These are phyloP conservation scores for Eugnorisma glareosa DNA, from an alignment of 2,888 invertebrate species.

Conservation along the genomic window DNA sequence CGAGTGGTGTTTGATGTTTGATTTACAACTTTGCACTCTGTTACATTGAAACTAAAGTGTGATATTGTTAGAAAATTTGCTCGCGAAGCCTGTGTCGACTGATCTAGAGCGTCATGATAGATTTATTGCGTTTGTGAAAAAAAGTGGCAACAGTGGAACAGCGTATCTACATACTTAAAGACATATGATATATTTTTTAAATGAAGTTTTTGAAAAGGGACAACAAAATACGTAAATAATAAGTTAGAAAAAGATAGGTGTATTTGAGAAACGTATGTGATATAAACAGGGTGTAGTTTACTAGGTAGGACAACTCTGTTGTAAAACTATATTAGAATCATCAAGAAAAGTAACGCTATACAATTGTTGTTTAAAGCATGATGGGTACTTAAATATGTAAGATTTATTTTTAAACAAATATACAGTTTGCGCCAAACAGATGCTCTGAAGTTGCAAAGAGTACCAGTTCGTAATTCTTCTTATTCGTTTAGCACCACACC, in stretches of 20 bases:
- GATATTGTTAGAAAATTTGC: not conserved
- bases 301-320: constrained; percentile 23
- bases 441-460: constrained; percentile 1
- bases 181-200: not conserved
- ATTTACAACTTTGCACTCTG: not conserved
- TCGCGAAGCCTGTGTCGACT: not conserved
- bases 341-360: not conserved
- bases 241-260: constrained; percentile 18
- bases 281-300: constrained; percentile 61
- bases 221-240: constrained; percentile 11
- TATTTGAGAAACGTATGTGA: constrained; percentile 48
- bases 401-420: not conserved
- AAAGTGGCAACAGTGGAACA: not conserved
- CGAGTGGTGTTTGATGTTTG: not conserved
- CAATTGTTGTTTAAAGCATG: not conserved
- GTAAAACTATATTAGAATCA: constrained; percentile 11
- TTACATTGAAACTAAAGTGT: not conserved
- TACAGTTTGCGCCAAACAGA: not conserved
- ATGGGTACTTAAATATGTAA: constrained; percentile 4
- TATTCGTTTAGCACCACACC: not conserved
- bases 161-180: not conserved
- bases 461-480: not conserved
- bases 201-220: not conserved
- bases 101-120: not conserved
- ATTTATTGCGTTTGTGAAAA: not conserved